Evolutionary conservation across 1,140 invertebrate genomes (phyloP).

Genomic region (Brachystomella parvula): DNA sequence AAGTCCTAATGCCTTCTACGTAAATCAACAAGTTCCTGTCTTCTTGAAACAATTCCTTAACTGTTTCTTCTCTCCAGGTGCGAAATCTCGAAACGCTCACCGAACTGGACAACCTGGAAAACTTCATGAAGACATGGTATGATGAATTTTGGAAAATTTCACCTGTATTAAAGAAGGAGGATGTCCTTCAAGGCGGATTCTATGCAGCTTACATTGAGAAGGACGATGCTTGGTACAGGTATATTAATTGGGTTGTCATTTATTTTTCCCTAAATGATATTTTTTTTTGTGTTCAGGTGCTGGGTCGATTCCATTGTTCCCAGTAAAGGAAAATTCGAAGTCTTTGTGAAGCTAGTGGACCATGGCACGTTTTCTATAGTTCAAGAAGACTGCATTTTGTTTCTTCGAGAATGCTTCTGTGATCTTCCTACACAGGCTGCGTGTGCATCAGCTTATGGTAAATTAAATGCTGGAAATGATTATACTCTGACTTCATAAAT

Average conservation of each 20-base stretch:
- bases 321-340: neutral
- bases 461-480: no score
- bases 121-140: neutral
- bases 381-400: neutral
- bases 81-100: neutral
- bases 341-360: neutral
- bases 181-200: neutral
- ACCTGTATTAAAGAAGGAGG: neutral
- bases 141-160: neutral
- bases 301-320: neutral
- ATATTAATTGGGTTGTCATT: neutral
- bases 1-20: no score
- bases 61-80: neutral
- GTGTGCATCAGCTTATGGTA: no score
- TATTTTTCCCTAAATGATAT: neutral
- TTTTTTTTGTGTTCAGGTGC: neutral
- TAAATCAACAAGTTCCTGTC: no score
- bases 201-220: neutral
- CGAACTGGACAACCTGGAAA: neutral
- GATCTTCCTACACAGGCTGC: neutral
- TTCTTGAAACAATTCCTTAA: no score
- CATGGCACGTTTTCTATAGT: neutral
- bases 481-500: no score
- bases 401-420: neutral
- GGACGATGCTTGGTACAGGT: neutral